Conservation (phyloP, 2,888 invertebrate species). For the Tetrapedia diversipes region DNA sequence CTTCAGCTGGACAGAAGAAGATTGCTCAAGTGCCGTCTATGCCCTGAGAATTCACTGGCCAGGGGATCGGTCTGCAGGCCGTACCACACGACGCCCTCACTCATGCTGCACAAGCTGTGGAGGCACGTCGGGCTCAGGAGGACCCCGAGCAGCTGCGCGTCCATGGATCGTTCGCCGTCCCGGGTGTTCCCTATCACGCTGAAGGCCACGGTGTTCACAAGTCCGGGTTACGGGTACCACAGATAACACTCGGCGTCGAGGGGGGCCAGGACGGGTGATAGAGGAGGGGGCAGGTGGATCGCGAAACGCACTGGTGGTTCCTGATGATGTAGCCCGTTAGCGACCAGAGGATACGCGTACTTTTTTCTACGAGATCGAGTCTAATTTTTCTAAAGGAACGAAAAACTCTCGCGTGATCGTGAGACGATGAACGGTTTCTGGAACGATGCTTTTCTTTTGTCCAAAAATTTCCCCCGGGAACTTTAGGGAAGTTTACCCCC, state of each 20-base stretch:
- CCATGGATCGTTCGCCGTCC: conserved; percentile 3
- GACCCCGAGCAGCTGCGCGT: background rate
- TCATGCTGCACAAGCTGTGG: conserved; percentile 84
- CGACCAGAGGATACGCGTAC: background rate
- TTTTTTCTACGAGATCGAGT: background rate
- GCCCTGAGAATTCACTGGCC: conserved; percentile 79
- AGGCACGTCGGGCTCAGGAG: conserved; percentile 79
- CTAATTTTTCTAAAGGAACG: background rate
- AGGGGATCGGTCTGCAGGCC: conserved; percentile 80
- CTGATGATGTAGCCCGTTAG: no score
- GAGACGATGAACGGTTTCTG: background rate
- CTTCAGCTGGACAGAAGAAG: conserved; percentile 31
- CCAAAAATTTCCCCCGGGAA: no score
- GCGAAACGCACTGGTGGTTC: background rate
- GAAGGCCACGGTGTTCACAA: conserved; percentile 74
- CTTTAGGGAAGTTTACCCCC: background rate
- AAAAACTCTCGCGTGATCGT: background rate
- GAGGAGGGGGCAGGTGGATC: conserved; percentile 11
- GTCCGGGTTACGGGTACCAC: conserved; percentile 62
- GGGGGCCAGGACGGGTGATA: background rate
- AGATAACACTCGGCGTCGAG: conserved; percentile 68
- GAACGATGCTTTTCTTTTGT: background rate
- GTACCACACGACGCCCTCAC: conserved; percentile 83
- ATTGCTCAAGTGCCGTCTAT: conserved; percentile 71
- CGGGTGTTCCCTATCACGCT: conserved; percentile 69